Conservation (phyloP, 1,140 invertebrate species). For the Apocrypta bakeri region DNA sequence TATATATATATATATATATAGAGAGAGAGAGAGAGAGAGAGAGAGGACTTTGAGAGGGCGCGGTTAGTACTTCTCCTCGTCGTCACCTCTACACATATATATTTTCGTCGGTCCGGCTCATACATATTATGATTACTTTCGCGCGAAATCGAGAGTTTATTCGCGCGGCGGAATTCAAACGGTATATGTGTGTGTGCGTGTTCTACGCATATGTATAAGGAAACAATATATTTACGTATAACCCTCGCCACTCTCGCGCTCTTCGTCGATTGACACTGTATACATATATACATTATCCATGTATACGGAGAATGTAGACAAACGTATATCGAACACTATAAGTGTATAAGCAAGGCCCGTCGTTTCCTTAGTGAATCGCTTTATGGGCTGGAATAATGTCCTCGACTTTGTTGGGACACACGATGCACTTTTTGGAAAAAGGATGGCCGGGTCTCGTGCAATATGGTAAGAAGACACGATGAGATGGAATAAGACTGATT, state of each 20-base stretch:
- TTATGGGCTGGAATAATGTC: constrained; percentile 72
- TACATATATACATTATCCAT: neutral
- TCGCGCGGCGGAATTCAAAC: constrained; percentile 40
- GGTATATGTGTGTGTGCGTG: neutral
- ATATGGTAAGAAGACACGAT: constrained; percentile 54
- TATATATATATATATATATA: neutral
- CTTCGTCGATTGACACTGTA: neutral
- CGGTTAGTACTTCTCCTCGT: constrained; percentile 9
- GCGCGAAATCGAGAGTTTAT: constrained; percentile 58
- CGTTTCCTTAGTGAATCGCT: constrained; percentile 60
- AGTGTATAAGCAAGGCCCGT: neutral
- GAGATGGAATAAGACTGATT: constrained; percentile 11
- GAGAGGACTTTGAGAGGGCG: neutral
- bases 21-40: too few species aligned
- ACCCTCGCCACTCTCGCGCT: neutral
- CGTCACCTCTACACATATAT: constrained; percentile 54
- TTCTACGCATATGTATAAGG: neutral
- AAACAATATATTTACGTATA: neutral
- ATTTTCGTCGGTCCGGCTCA: constrained; percentile 54
- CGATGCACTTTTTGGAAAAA: constrained; percentile 65
- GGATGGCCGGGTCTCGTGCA: neutral
- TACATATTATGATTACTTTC: constrained; percentile 73
- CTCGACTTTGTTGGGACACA: neutral
- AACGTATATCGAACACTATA: neutral
- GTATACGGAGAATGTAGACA: too few species aligned